Evolutionary conservation across 1,140 invertebrate genomes (phyloP).

Genomic region (Cephus cinctus): DNA sequence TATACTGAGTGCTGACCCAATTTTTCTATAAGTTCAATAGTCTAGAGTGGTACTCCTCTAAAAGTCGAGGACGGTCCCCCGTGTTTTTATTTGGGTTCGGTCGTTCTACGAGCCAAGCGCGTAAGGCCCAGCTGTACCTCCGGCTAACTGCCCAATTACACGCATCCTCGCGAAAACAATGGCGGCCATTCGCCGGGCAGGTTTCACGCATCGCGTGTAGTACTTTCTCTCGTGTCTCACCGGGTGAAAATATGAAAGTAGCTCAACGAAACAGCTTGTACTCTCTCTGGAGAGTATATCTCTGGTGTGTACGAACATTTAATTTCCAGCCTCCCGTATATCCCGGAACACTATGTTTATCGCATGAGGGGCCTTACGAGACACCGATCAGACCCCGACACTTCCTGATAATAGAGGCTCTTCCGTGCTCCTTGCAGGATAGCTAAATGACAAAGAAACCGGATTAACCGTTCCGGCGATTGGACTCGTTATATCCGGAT

Average conservation of each 20-base stretch:
- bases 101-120: no score
- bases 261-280: slow-evolving; percentile 39
- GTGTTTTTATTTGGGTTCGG: slow-evolving; percentile 14
- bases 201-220: slow-evolving; percentile 45
- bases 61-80: no score
- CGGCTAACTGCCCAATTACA: slow-evolving; percentile 22
- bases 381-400: not conserved
- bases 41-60: no score
- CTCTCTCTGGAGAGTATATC: slow-evolving; percentile 20
- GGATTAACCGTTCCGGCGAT: no score
- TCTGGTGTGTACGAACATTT: not conserved
- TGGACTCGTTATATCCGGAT: no score
- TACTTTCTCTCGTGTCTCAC: slow-evolving; percentile 49
- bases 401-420: not conserved
- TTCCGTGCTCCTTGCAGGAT: not conserved
- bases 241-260: slow-evolving; percentile 58
- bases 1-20: no score
- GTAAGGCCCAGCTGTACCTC: no score
- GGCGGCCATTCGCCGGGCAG: slow-evolving; percentile 25
- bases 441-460: no score
- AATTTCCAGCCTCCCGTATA: not conserved
- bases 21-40: no score
- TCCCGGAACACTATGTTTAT: no score
- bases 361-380: no score
- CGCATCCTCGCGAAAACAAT: slow-evolving; percentile 40